Base-by-base conservation (phyloP, 2,113 vertebrate genomes). In the Amia ocellicauda region DNA sequence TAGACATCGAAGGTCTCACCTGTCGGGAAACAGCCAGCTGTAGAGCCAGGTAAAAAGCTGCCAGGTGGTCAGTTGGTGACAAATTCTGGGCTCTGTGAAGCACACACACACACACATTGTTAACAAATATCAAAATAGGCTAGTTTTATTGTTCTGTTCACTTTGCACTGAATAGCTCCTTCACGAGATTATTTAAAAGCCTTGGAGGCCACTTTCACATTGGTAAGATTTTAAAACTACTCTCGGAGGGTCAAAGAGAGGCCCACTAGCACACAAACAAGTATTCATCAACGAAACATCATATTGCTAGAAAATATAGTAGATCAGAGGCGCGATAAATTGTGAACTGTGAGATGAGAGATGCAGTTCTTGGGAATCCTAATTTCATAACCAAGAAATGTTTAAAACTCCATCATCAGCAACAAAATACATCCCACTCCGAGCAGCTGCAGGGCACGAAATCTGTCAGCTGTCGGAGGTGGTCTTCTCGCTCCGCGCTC, bases 21-120 rank as follows among this genome's bases (percentile, higher is more conserved):
- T 99, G 97, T 80, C 97, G 90, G 78, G 96, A 98, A 75, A 98
- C 96, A 55, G 97, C 96, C 19, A 98, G 91, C 83, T 98, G 97
- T 73, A 99, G 75, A 2, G 97, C 93, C 80, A 99, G 74, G 84
- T 98, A 98, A 83, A 99, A 98, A 8, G 94, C 93, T 67, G 94
- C 93, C 69, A 97, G 88, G 73, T 99, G 95, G 83, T 99, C 97
- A 0, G 80, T 96, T 28, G 96, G 96, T 72, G 95, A 95, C 69
- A 98, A 85, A 86, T 92, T 95, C 81, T 99, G 95, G 68, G 97
- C 92, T 87, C 97, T 99, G 45, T 31, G 36, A 70, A 41, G 57
- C 9, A 74, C 22, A 73, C 19, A 62, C 3, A 42, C 20, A 42
- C 31, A 36, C 31, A 36, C 5, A 36, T 11, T 11, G 31, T 42